These are phyloP conservation scores for Dioctria linearis DNA, from an alignment of 2,888 invertebrate genomes.

Conservation along the genomic window DNA sequence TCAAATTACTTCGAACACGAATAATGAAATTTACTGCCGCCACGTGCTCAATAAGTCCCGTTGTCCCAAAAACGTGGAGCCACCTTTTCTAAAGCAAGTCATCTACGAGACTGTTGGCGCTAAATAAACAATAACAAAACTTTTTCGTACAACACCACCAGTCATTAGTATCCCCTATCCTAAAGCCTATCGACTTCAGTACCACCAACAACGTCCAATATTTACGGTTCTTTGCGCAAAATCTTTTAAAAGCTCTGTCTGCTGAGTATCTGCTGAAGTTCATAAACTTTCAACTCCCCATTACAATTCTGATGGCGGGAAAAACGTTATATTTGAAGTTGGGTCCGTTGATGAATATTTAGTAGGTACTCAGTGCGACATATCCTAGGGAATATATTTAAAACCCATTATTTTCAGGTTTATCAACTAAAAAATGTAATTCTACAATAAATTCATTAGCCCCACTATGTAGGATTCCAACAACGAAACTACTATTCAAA, in stretches of 20 bases:
- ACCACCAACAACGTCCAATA: background rate
- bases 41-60: slow-evolving; percentile 13
- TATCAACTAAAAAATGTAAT: too few species aligned
- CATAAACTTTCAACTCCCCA: background rate
- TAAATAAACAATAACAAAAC: slow-evolving; percentile 31
- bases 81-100: background rate
- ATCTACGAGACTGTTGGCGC: slow-evolving; percentile 34
- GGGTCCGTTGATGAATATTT: too few species aligned
- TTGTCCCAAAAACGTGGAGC: background rate
- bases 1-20: background rate
- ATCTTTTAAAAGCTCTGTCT: slow-evolving; percentile 12
- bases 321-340: background rate
- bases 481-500: too few species aligned
- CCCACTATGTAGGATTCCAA: too few species aligned
- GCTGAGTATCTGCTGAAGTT: too few species aligned
- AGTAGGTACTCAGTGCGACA: too few species aligned
- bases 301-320: background rate
- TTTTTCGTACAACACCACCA: background rate
- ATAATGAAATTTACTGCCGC: background rate
- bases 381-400: too few species aligned
- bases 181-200: too few species aligned
- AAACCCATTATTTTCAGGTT: too few species aligned
- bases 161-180: too few species aligned
- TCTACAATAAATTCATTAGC: too few species aligned
- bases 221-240: background rate